A percentile compares a stretch with the other conserved stretches of the same genome.
These are phyloP conservation scores for Phodopus roborovskii DNA, from an alignment of 2,113 vertebrate species.

Conservation along the genomic window DNA sequence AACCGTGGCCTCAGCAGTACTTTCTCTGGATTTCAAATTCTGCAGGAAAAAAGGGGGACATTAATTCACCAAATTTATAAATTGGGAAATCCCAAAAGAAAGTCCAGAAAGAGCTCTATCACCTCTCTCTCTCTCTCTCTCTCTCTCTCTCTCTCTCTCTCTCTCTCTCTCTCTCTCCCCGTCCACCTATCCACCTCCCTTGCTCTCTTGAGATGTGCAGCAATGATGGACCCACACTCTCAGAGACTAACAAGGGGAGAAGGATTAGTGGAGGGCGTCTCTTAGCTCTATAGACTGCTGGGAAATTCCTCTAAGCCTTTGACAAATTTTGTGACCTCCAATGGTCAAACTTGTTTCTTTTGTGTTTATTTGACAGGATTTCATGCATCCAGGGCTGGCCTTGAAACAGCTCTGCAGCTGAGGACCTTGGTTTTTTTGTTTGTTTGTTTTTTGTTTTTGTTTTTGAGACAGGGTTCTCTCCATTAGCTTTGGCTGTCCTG, in stretches of 20 bases:
- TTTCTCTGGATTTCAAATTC: not conserved
- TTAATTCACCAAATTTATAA: not conserved
- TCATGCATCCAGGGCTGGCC: not conserved
- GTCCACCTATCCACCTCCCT: no score
- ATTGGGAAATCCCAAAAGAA: not conserved
- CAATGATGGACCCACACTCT: not conserved
- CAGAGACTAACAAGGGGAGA: not conserved
- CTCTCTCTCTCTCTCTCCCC: not conserved
- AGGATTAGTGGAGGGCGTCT: no score
- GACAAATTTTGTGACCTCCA: not conserved
- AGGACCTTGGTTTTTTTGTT: not conserved
- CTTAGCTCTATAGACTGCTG: not conserved
- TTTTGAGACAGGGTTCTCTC: no score
- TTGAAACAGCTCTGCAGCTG: not conserved
- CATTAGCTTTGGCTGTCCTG: no score
- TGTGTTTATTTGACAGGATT: not conserved
- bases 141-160: no score
- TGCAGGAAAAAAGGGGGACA: not conserved
- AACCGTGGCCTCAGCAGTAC: not conserved
- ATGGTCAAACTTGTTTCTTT: not conserved
- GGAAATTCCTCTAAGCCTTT: not conserved
- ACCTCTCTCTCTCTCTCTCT: not conserved
- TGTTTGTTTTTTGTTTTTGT: no score
- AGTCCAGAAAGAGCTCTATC: not conserved
- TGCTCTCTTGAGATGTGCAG: not conserved